Percentiles rank a stretch among this genome's conserved stretches.
Conservation (phyloP, 2,113 vertebrate species). For the Chrysemys picta region DNA sequence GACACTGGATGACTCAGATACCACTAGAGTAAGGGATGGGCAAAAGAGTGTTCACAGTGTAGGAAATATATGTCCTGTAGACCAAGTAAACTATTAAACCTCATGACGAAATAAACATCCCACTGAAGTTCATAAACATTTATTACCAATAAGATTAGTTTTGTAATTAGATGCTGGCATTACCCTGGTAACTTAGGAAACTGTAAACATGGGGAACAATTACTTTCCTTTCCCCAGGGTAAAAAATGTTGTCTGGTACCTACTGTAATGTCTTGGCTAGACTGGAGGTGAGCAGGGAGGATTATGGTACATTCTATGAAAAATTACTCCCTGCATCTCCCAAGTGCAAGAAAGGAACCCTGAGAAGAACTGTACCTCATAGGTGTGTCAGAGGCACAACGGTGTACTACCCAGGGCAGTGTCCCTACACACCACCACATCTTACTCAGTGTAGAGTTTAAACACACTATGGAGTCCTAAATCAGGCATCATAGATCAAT, state of each 20-base stretch:
- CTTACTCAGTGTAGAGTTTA: background rate
- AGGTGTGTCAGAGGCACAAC: fast-evolving
- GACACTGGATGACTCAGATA: no score
- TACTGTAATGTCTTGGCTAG: fast-evolving
- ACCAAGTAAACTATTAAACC: background rate
- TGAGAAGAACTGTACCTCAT: background rate
- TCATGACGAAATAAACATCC: background rate
- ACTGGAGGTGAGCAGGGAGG: background rate
- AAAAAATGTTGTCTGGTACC: background rate
- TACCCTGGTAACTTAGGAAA: background rate
- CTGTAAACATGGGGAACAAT: background rate
- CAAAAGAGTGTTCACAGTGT: background rate
- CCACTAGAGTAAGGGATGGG: background rate
- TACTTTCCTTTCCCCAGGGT: background rate
- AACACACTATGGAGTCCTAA: no score
- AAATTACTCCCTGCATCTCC: background rate
- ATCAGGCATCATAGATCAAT: no score
- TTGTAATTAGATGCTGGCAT: background rate
- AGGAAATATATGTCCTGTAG: background rate
- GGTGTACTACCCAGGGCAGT: background rate
- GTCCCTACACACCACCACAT: background rate
- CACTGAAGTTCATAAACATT: background rate
- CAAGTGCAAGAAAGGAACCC: background rate
- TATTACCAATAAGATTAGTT: background rate
- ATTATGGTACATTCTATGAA: background rate